Percentiles rank a stretch among this genome's conserved stretches.
phyloP scores from a whole-genome alignment of 2,888 invertebrate species.

The Silvanus unidentatus region DNA sequence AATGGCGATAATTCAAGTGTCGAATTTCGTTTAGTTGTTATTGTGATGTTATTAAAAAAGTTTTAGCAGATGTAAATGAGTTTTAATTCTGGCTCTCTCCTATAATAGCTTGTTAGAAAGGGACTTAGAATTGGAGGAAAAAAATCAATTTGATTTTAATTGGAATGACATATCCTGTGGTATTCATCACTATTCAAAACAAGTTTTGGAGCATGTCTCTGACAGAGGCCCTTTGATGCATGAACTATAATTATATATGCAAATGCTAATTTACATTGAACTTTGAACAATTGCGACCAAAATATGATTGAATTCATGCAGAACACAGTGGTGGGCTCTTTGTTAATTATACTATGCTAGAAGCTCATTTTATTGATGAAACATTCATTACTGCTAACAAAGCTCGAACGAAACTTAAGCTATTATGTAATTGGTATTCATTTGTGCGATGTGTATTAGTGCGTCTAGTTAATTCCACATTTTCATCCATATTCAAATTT shows the following conservation, averaged over 20 bases:
- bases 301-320: constrained; percentile 34
- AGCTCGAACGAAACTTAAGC: constrained; percentile 13
- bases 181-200: no score
- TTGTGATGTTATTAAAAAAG: no score
- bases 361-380: constrained; percentile 24
- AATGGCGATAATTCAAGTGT: constrained; percentile 19
- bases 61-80: constrained; percentile 2
- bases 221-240: constrained; percentile 30
- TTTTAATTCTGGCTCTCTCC: constrained; percentile 4
- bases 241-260: constrained; percentile 43
- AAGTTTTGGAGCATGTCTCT: constrained; percentile 6
- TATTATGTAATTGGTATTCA: constrained; percentile 2
- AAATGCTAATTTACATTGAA: constrained; percentile 44
- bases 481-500: no score
- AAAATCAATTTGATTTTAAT: no score
- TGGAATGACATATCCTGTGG: no score
- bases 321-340: constrained; percentile 30
- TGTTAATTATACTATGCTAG: constrained; percentile 37
- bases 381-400: constrained; percentile 26
- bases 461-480: no score
- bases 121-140: no score
- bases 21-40: constrained; percentile 17
- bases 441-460: no score
- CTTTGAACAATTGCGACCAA: constrained; percentile 41
- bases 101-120: not conserved